Percentiles rank a stretch among this genome's conserved stretches.
These are phyloP conservation scores for Catocala nupta DNA, from an alignment of 2,888 invertebrate genomes.

Conservation along the genomic window DNA sequence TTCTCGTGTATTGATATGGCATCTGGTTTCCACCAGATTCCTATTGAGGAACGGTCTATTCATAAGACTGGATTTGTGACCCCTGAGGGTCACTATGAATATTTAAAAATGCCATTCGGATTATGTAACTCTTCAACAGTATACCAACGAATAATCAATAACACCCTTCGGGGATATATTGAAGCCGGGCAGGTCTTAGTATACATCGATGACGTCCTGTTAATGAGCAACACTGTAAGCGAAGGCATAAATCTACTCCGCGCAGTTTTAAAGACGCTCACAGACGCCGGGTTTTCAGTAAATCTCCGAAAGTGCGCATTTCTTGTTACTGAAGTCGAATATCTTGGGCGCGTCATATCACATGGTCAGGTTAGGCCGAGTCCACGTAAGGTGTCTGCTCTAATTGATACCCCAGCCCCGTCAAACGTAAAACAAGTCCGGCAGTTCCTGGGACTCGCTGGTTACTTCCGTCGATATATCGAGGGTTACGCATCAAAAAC, in stretches of 20 bases:
- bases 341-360: constrained; percentile 36
- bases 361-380: constrained; percentile 22
- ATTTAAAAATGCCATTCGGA: constrained; percentile 12
- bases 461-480: constrained; percentile 42
- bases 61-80: too few species aligned
- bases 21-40: constrained; percentile 10
- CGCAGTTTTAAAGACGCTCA: constrained; percentile 6
- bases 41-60: too few species aligned
- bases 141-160: constrained; percentile 4
- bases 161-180: not conserved
- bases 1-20: constrained; percentile 9
- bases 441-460: constrained; percentile 39
- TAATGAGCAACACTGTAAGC: not conserved
- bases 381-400: constrained; percentile 38
- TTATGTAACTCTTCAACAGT: not conserved
- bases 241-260: not conserved
- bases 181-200: too few species aligned
- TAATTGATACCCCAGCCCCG: constrained; percentile 33
- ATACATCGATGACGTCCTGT: not conserved
- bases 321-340: too few species aligned
- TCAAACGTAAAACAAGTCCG: constrained; percentile 41
- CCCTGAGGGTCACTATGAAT: constrained; percentile 10
- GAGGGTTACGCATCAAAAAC: constrained; percentile 3
- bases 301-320: constrained; percentile 32
- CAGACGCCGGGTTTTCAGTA: constrained; percentile 39